Evolutionary conservation across 2,113 vertebrate genomes (phyloP), one percentile per base, ranked within the genome.

Genomic region (Galeopterus variegatus): DNA sequence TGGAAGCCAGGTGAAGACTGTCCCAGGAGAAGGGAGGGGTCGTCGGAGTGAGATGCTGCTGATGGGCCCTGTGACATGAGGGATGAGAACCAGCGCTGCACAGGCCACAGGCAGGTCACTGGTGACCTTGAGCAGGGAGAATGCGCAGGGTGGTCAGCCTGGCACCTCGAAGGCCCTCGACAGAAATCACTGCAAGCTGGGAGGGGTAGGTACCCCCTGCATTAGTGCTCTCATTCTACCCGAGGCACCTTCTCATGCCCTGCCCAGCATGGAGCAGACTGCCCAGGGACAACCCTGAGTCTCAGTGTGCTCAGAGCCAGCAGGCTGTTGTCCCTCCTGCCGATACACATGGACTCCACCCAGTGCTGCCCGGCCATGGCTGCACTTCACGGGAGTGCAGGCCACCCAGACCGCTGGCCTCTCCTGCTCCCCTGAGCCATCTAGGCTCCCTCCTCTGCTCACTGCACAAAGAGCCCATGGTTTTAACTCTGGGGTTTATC

Each of bases 401-500:
- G 45, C 3, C 0, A 3, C 85, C 41, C 48, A 11, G 60, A 10
- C 36, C 4, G 0, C 23, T 18, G 45, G 76, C 65, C 56, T 65
- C 70, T 6, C 26, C 41, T 11, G 6, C 58, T 67, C 65, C 2
- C 1, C 84, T 24, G 1, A 1, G 33, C 64, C 33, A 26, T 58
- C 23, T 18, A 93, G 23, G 60, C 24, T 6, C 54, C 67, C 67
- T 23, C 54, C 77, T 91, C 72, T 19, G 56, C 75, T 21, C 2
- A 28, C 24, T 18, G 14, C 33, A 58, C 50, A 8, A 17, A 80
- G 24, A 88, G 19, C 58, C 69, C 41, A 2, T 0, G 45, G 72
- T 52, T 96, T 90, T 50, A 93, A 90, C 19, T 26, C 76, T 14
- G 21, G 82, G 70, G 64, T 79, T 75, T 33, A 88, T 14, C 94